Percentiles rank a stretch among this genome's conserved stretches.
These are phyloP conservation scores for Diphyllodes magnificus DNA, from an alignment of 2,113 vertebrate genomes.

Conservation along the genomic window DNA sequence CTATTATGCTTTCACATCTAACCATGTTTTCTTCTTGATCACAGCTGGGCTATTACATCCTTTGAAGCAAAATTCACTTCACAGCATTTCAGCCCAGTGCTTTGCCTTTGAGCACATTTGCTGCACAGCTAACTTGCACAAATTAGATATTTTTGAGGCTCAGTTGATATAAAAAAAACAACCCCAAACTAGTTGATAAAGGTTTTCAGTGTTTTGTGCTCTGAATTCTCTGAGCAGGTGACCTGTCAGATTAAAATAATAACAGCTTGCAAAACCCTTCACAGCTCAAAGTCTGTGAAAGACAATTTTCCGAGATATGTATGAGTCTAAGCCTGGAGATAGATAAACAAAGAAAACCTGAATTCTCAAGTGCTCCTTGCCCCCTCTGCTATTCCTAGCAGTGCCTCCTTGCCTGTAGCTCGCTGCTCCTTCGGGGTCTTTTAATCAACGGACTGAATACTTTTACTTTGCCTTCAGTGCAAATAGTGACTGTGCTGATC, in stretches of 20 bases:
- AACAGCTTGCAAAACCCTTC: neutral
- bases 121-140: neutral
- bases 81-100: neutral
- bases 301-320: neutral
- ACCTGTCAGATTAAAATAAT: neutral
- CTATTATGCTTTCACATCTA: neutral
- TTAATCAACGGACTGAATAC: neutral
- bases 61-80: conserved; percentile 23
- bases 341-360: neutral
- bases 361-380: neutral
- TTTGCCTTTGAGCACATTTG: neutral
- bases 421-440: neutral
- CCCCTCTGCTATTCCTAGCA: neutral
- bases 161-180: neutral
- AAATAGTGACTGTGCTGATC: neutral
- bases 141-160: neutral
- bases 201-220: neutral
- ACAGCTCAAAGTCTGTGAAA: neutral
- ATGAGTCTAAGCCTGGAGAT: neutral
- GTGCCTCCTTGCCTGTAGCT: neutral
- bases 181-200: neutral
- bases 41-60: conserved; percentile 1
- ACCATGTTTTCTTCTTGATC: conserved; percentile 4
- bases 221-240: neutral
- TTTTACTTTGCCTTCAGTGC: neutral